Evolutionary conservation across 2,113 vertebrate species (phyloP), one percentile per base, ranked within the genome.

Genomic region (Xerus inauris): DNA sequence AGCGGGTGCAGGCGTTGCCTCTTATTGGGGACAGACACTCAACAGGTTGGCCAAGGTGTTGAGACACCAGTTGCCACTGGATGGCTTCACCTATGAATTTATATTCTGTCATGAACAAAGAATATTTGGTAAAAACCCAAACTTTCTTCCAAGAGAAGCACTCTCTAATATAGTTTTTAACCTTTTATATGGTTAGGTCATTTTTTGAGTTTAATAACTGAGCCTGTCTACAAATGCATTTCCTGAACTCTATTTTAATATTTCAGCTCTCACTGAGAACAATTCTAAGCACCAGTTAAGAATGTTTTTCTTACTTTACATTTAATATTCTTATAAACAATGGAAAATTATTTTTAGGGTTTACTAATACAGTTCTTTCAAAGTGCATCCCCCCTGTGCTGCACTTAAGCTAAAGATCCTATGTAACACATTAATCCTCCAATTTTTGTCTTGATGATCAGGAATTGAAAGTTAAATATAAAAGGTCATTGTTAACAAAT

Each of bases 181-280:
- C 12, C 16, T 94, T 94, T 94, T 59, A 30, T 91, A 13, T 49
- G 22, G 6, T 62, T 91, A 86, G 8, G 20, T 65, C 77, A 73
- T 88, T 86, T 86, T 76, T 54, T 93, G 28, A 69, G 45, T 6
- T 22, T 62, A 35, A 8, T 91, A 84, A 30, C 49, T 89, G 20
- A 76, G 6, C 3, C 19, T 96, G 8, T 28, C 76, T 12, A 67
- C 28, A 86, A 96, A 75, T 69, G 42, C 13, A 89, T 83, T 88
- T 95, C 45, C 81, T 93, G 38, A 64, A 73, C 35, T 76, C 20
- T 4, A 40, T 62, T 89, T 81, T 89, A 94, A 45, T 85, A n/a
- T 28, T 90, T 92, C 83, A n/a, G 3, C 54, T 91, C 6, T 72
- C 40, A 38, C 45, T 91, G 57, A 73, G 19, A 77, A 86, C 13